Conservation (phyloP, 1,140 invertebrate genomes). For the Stegodyphus mimosarum region DNA sequence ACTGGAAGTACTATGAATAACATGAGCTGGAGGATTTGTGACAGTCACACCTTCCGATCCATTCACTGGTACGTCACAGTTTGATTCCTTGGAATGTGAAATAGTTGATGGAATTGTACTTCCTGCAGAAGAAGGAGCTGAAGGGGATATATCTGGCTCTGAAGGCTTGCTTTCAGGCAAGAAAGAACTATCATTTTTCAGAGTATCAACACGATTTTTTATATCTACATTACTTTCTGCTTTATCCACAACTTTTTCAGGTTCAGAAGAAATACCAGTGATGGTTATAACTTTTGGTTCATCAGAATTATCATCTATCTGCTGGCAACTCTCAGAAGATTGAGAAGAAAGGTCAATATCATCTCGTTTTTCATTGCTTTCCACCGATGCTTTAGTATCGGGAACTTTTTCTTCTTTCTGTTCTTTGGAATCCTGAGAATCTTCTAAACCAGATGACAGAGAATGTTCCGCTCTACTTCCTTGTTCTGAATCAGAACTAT, state of each 20-base stretch:
- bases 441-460: constrained; percentile 4
- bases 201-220: not conserved
- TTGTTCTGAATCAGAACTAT: not conserved
- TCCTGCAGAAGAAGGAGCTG: not conserved
- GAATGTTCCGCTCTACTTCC: constrained; percentile 15
- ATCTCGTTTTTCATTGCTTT: not conserved
- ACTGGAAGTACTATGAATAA: not conserved
- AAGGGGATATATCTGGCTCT: not conserved
- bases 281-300: not conserved
- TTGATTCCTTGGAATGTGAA: constrained; percentile 22
- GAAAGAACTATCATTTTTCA: not conserved
- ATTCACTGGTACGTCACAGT: constrained; percentile 15
- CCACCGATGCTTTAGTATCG: not conserved
- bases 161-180: not conserved
- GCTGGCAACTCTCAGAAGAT: not conserved
- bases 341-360: not conserved
- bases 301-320: not conserved
- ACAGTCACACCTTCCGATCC: constrained; percentile 9
- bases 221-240: not conserved
- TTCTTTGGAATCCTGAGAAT: constrained; percentile 14
- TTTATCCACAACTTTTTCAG: not conserved
- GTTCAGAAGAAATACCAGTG: not conserved
- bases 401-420: constrained; percentile 9
- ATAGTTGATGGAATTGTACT: not conserved
- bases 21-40: not conserved